These are phyloP conservation scores for Thaumatotibia leucotreta DNA, from an alignment of 1,140 invertebrate genomes.

Conservation along the genomic window DNA sequence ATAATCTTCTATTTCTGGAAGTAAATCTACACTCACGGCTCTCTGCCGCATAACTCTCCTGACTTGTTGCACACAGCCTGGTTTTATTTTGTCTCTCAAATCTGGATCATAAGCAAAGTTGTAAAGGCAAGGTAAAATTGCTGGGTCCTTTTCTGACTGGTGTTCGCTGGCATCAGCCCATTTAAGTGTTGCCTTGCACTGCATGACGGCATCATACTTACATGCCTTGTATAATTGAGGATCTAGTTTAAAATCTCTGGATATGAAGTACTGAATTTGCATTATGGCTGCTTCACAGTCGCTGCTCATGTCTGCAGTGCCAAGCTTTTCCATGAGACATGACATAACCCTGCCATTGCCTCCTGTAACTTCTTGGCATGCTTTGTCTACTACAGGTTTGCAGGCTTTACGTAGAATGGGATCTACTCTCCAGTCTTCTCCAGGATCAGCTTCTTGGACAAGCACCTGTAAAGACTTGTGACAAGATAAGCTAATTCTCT, in stretches of 20 bases:
- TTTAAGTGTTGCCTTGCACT: constrained; percentile 87
- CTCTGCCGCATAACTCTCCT: constrained; percentile 94
- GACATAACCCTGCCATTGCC: constrained; percentile 89
- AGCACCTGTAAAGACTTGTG: constrained; percentile 85
- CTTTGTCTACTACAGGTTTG: constrained; percentile 86
- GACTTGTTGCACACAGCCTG: constrained; percentile 87
- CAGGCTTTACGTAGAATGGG: constrained; percentile 91
- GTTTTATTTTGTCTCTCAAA: constrained; percentile 79
- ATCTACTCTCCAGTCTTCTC: constrained; percentile 95
- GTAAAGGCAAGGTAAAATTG: constrained; percentile 95
- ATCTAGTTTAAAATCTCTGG: constrained; percentile 95
- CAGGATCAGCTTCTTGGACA: constrained; percentile 88
- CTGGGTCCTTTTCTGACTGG: constrained; percentile 79
- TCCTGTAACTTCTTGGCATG: constrained; percentile 82
- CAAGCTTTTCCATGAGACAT: constrained; percentile 95
- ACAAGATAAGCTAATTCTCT: constrained; percentile 82
- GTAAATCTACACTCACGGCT: constrained; percentile 93
- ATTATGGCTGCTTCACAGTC: constrained; percentile 94
- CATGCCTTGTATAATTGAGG: constrained; percentile 92
- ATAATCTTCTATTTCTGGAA: constrained; percentile 94
- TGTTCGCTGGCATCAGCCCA: constrained; percentile 83
- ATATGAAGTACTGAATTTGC: constrained; percentile 98
- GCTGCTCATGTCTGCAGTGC: constrained; percentile 89
- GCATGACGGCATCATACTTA: constrained; percentile 87
- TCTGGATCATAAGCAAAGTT: constrained; percentile 88